Conservation (phyloP, 2,888 invertebrate species). For the Drosophila putrida region DNA sequence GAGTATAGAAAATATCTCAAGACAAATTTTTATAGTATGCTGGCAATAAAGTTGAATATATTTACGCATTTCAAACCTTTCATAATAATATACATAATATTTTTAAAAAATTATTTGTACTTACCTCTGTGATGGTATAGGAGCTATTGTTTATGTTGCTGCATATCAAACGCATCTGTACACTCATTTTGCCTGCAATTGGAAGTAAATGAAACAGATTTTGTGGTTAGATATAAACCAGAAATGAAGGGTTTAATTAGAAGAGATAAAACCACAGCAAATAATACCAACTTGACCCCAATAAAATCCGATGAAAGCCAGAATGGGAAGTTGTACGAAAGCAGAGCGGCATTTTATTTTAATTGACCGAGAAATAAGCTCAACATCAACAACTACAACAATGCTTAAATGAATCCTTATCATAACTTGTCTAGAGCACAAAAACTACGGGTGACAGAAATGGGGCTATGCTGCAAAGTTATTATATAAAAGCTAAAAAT, state of each 20-base stretch:
- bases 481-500: constrained; percentile 80
- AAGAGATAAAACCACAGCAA: constrained; percentile 47
- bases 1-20: no score
- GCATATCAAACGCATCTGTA: constrained; percentile 83
- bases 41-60: no score
- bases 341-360: constrained; percentile 64
- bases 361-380: constrained; percentile 65
- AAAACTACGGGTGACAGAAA: constrained; percentile 46
- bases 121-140: constrained; percentile 77
- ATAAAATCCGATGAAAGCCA: constrained; percentile 60
- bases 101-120: constrained; percentile 44
- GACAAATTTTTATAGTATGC: no score
- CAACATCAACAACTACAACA: constrained; percentile 30
- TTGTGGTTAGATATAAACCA: constrained; percentile 31
- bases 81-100: no score
- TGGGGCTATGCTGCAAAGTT: constrained; percentile 64
- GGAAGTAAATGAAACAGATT: constrained; percentile 39
- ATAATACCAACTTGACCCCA: constrained; percentile 56
- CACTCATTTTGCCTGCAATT: constrained; percentile 79
- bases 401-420: constrained; percentile 69
- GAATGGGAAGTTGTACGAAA: constrained; percentile 17
- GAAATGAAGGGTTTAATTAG: constrained; percentile 63
- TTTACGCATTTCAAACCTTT: no score
- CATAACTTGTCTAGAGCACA: constrained; percentile 52
- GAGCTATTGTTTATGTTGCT: constrained; percentile 66